Evolutionary conservation across 2,113 vertebrate genomes (phyloP), one percentile per base, ranked within the genome.

Genomic region (Chaetorhynchus papuensis): DNA sequence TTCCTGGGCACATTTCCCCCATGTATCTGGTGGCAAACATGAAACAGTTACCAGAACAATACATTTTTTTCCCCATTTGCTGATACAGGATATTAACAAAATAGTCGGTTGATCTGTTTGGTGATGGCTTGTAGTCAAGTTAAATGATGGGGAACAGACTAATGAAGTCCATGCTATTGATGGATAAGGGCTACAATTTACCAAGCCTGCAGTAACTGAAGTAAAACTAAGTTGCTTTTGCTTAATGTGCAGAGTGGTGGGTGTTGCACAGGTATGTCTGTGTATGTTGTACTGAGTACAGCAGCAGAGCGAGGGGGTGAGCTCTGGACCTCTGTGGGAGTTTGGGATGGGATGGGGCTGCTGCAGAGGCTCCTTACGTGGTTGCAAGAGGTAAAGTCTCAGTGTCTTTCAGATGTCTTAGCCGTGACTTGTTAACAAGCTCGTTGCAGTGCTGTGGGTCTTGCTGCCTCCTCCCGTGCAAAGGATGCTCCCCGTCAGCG

Each of bases 401-500:
- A 14, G n/a, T 44, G 41, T 42, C 65, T 47, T 69, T 33, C 37
- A 31, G 13, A 28, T 1, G 3, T 47, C 60, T 50, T 24, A 42
- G 35, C 49, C 0, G 0, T 47, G 37, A 59, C 39, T 74, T 56
- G 9, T 52, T 37, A 81, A 44, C 2, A 5, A 44, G 42, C 56
- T 53, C 1, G 0, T 27, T 50, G 39, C 53, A 59, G 26, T 61
- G 22, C 22, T 82, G 39, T 39, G 74, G 37, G 24, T 65, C 72
- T 69, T 47, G 57, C 63, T 83, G 33, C 41, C 41, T 80, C n/a
- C 27, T 83, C 50, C 23, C 0, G 0, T 39, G 41, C 24, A 44
- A 33, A 33, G 49, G 52, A n/a, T 53, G 31, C 22, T 93, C 19
- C 17, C n/a, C 0, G 0, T 15, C 70, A 70, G 16, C 0, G 0